A percentile compares a stretch with the other conserved stretches of the same genome.
Conservation (phyloP, 2,888 invertebrate species). For the Flexamia atlantica region DNA sequence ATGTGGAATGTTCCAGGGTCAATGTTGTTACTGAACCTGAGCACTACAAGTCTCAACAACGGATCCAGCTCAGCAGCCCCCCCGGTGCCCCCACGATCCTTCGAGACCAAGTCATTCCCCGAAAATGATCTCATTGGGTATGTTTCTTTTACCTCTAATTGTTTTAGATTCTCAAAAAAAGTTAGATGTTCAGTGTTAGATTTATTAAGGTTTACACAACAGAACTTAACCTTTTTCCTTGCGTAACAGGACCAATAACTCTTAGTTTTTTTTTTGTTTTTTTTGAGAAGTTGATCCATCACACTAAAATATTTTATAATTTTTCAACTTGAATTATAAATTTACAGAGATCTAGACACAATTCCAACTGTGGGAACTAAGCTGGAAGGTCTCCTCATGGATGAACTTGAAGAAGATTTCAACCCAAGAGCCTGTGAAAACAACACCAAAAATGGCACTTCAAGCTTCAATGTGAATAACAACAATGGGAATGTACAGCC, state of each 20-base stretch:
- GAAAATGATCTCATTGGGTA: slow-evolving; percentile 66
- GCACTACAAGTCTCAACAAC: slow-evolving; percentile 65
- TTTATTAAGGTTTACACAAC: too few species aligned
- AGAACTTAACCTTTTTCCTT: too few species aligned
- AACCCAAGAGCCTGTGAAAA: slow-evolving; percentile 86
- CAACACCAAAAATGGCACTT: slow-evolving; percentile 67
- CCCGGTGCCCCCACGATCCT: slow-evolving; percentile 75
- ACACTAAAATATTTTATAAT: too few species aligned
- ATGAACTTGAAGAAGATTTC: slow-evolving; percentile 87
- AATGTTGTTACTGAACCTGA: slow-evolving; percentile 69
- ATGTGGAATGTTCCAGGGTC: slow-evolving; percentile 30
- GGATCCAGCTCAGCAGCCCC: slow-evolving; percentile 72
- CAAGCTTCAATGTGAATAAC: slow-evolving; percentile 67
- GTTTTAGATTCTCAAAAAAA: too few species aligned
- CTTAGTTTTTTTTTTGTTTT: too few species aligned
- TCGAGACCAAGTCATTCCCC: slow-evolving; percentile 52
- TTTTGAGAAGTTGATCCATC: too few species aligned
- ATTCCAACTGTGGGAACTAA: slow-evolving; percentile 86
- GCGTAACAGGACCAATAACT: too few species aligned
- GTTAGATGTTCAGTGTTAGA: too few species aligned
- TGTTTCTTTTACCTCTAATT: too few species aligned
- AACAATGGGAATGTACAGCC: slow-evolving; percentile 70
- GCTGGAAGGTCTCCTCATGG: slow-evolving; percentile 86
- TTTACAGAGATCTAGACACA: slow-evolving; percentile 63
- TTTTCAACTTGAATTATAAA: neutral